Conservation (phyloP, 2,888 invertebrate genomes). For the Gortyna flavago region DNA sequence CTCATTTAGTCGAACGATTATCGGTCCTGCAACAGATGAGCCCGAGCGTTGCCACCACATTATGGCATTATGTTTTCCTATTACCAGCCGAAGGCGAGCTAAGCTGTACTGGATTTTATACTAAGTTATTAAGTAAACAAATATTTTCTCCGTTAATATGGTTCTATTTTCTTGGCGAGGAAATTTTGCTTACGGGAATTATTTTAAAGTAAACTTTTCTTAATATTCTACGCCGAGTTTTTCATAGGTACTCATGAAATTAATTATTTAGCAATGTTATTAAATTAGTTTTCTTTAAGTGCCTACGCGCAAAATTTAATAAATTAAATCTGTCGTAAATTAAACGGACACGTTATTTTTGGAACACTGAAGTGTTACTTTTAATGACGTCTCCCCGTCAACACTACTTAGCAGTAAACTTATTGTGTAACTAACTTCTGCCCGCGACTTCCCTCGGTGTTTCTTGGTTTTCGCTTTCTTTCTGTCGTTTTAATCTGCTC, state of each 20-base stretch:
- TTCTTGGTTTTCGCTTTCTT: neutral
- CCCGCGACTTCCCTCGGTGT: neutral
- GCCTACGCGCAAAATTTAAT: neutral
- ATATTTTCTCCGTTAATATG: slow-evolving; percentile 40
- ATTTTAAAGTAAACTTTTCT: neutral
- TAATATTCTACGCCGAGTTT: neutral
- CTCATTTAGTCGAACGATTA: slow-evolving; percentile 67
- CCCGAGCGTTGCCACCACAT: slow-evolving; percentile 58
- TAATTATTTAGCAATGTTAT: neutral
- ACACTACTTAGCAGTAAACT: neutral
- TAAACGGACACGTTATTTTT: neutral
- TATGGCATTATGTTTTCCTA: slow-evolving; percentile 60
- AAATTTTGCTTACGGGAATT: slow-evolving; percentile 15
- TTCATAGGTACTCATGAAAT: neutral
- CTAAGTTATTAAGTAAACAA: slow-evolving; percentile 54
- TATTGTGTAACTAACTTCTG: neutral
- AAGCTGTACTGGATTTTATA: slow-evolving; percentile 49
- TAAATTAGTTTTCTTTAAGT: neutral
- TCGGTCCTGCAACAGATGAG: slow-evolving; percentile 67
- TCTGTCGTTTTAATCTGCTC: neutral
- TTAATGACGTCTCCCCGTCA: neutral
- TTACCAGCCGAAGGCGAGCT: slow-evolving; percentile 44
- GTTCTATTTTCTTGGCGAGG: slow-evolving; percentile 3
- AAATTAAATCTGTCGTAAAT: neutral
- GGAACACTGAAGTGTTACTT: neutral